Conservation (phyloP, 2,113 vertebrate genomes). For the Cyphomyrus plagiostoma region DNA sequence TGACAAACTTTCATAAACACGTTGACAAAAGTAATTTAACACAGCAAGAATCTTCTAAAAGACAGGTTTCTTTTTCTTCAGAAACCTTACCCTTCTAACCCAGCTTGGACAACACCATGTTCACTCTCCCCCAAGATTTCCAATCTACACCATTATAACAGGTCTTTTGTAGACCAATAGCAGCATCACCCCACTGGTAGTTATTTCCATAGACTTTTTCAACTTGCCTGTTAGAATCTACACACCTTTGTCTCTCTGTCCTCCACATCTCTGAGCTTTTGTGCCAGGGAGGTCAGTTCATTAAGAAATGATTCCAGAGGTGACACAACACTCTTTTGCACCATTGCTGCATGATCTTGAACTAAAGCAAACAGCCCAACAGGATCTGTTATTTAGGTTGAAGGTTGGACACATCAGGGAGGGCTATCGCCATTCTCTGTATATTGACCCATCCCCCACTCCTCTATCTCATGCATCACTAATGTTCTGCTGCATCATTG, state of each 20-base stretch:
- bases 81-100: not conserved
- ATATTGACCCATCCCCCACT: not conserved
- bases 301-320: slow-evolving; percentile 46
- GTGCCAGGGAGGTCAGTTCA: slow-evolving; percentile 44
- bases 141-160: not conserved
- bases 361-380: slow-evolving; percentile 38
- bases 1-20: not conserved
- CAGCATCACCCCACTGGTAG: not conserved
- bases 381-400: not conserved
- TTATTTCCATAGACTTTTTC: not conserved
- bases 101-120: not conserved
- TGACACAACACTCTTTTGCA: slow-evolving; percentile 45
- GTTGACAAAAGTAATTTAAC: not conserved
- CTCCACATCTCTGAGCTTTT: slow-evolving; percentile 44
- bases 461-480: not conserved
- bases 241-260: slow-evolving; percentile 53
- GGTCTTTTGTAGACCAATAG: not conserved
- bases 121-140: not conserved
- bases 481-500: not conserved
- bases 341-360: slow-evolving; percentile 42
- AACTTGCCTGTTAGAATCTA: not conserved
- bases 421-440: not conserved
- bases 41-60: not conserved
- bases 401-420: not conserved
- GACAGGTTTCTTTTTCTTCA: not conserved